A percentile compares a stretch with the other conserved stretches of the same genome.
These are phyloP conservation scores for Actenoides lindsayi DNA, from an alignment of 2,113 vertebrate genomes.

Conservation along the genomic window DNA sequence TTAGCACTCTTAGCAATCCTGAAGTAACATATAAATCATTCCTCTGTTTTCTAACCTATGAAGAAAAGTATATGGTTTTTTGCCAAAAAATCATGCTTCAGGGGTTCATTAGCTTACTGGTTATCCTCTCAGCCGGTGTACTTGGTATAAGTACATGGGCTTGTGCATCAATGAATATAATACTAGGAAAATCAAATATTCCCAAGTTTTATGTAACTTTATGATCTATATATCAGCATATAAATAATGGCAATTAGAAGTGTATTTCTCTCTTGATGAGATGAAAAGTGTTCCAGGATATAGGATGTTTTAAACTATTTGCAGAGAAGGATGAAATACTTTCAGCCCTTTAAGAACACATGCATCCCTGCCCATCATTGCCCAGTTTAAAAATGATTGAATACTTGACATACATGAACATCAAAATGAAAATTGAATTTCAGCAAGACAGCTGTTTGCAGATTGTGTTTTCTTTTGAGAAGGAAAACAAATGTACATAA, in stretches of 20 bases:
- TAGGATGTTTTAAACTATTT: not conserved
- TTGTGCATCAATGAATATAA: not conserved
- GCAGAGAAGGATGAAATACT: not conserved
- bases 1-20: not conserved
- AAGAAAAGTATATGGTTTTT: not conserved
- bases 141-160: not conserved
- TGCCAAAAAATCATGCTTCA: not conserved
- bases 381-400: not conserved
- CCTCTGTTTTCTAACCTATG: not conserved
- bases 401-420: not conserved
- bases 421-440: not conserved
- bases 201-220: not conserved
- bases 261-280: not conserved
- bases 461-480: not conserved
- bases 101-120: not conserved
- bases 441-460: not conserved
- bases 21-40: not conserved
- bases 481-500: not conserved
- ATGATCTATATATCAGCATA: not conserved
- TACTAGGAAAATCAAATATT: not conserved
- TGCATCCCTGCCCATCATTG: not conserved
- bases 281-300: not conserved
- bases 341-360: not conserved
- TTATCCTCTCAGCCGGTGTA: not conserved
- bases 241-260: not conserved